Percentiles rank a stretch among this genome's conserved stretches.
Conservation (phyloP, 2,797 vertebrate genomes). For the Danio kyathit region DNA sequence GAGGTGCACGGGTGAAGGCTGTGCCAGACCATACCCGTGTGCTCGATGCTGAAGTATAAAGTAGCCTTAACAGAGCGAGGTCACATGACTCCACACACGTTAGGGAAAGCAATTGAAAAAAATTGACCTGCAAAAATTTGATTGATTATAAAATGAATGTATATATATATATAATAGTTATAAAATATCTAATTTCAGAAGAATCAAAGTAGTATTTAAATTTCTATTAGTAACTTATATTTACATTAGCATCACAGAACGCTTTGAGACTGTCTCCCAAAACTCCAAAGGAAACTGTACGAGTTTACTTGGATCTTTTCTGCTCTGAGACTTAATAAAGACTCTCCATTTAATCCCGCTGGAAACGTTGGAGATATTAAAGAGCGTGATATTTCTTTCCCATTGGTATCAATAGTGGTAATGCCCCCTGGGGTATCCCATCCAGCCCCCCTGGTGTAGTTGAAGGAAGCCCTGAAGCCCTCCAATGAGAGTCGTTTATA, state of each 20-base stretch:
- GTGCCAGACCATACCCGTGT: too few species aligned
- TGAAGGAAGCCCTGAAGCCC: slow-evolving; percentile 47
- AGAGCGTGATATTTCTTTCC: slow-evolving; percentile 4
- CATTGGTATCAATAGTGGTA: slow-evolving; percentile 35
- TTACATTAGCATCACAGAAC: too few species aligned
- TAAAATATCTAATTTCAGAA: not conserved
- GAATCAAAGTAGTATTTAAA: not conserved
- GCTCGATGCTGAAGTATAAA: too few species aligned
- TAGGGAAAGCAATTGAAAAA: too few species aligned
- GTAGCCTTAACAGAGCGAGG: too few species aligned
- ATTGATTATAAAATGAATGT: too few species aligned
- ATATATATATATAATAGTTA: too few species aligned
- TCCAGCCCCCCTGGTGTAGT: slow-evolving; percentile 18
- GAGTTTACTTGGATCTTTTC: not conserved
- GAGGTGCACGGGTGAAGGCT: too few species aligned
- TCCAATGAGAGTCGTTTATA: slow-evolving; percentile 56
- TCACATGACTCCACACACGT: too few species aligned
- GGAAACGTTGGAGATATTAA: slow-evolving; percentile 15
- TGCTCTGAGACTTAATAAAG: not conserved
- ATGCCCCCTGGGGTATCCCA: slow-evolving; percentile 26
- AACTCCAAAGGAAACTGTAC: not conserved
- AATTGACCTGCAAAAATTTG: too few species aligned
- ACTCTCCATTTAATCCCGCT: not conserved
- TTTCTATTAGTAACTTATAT: not conserved
- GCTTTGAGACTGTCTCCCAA: not conserved